Percentiles rank a stretch among this genome's conserved stretches.
Conservation (phyloP, 2,888 invertebrate species). For the Rhimphoctona megacephalus region DNA sequence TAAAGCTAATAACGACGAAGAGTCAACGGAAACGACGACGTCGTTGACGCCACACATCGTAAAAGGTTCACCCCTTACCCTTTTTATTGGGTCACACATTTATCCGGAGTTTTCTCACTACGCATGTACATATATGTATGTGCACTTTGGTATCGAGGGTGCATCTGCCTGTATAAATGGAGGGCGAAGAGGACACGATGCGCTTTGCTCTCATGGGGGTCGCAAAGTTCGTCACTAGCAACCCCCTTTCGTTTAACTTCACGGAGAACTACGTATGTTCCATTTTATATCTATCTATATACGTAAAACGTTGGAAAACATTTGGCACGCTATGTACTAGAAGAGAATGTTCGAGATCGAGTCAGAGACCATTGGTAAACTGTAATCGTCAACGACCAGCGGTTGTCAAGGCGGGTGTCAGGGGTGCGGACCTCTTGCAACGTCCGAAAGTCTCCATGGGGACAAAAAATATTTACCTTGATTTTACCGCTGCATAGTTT, state of each 20-base stretch:
- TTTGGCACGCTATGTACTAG: conserved; percentile 36
- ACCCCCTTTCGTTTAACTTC: conserved; percentile 34
- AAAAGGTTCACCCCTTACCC: conserved; percentile 53
- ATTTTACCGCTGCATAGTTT: conserved; percentile 45
- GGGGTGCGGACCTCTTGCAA: conserved; percentile 37
- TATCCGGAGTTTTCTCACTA: neutral
- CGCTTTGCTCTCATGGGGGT: conserved; percentile 71
- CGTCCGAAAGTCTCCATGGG: conserved; percentile 46
- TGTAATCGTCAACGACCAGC: conserved; percentile 50
- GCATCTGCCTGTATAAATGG: conserved; percentile 38
- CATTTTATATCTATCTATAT: neutral
- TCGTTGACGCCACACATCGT: conserved; percentile 48
- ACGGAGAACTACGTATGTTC: neutral
- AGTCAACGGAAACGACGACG: conserved; percentile 12
- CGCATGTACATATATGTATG: neutral
- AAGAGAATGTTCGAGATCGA: conserved; percentile 50
- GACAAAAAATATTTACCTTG: conserved; percentile 64
- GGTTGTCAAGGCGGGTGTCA: neutral
- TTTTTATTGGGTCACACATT: conserved; percentile 12
- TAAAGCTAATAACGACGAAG: conserved; percentile 60
- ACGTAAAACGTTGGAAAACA: conserved; percentile 24
- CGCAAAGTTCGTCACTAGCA: conserved; percentile 73
- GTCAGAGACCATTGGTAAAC: conserved; percentile 58
- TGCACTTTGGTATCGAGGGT: conserved; percentile 41
- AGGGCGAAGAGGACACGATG: conserved; percentile 30